Evolutionary conservation across 2,113 vertebrate species (phyloP).

Genomic region (Drymodes brunneopygia): DNA sequence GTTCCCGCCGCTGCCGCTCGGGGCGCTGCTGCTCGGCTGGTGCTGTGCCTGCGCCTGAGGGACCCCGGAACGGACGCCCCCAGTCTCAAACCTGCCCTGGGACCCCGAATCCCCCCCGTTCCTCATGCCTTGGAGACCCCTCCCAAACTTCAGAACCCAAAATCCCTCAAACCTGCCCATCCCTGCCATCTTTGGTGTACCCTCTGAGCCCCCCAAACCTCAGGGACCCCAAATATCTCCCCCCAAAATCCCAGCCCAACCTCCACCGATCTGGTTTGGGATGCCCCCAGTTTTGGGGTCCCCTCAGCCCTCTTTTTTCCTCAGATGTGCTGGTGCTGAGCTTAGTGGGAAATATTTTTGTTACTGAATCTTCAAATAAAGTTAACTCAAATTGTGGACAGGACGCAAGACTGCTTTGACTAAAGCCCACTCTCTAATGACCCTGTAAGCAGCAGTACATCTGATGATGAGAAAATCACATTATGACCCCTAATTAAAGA

Average conservation of each 20-base stretch:
- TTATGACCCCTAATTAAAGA: background rate
- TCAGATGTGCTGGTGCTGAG: background rate
- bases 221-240: background rate
- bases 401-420: background rate
- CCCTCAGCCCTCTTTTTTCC: background rate
- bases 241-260: background rate
- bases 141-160: too few relatives aligned
- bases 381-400: background rate
- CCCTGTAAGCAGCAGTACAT: background rate
- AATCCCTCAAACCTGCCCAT: background rate
- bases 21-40: background rate
- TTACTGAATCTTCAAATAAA: background rate
- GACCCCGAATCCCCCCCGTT: background rate
- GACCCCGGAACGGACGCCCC: background rate
- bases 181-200: background rate
- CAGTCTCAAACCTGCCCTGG: background rate
- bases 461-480: background rate
- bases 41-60: too few relatives aligned
- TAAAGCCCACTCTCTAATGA: background rate
- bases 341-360: background rate
- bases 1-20: background rate
- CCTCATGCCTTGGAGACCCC: background rate
- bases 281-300: background rate
- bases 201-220: background rate
- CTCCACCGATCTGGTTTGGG: background rate